Evolutionary conservation across 2,888 invertebrate species (phyloP).

Genomic region (Nephrotoma appendiculata): DNA sequence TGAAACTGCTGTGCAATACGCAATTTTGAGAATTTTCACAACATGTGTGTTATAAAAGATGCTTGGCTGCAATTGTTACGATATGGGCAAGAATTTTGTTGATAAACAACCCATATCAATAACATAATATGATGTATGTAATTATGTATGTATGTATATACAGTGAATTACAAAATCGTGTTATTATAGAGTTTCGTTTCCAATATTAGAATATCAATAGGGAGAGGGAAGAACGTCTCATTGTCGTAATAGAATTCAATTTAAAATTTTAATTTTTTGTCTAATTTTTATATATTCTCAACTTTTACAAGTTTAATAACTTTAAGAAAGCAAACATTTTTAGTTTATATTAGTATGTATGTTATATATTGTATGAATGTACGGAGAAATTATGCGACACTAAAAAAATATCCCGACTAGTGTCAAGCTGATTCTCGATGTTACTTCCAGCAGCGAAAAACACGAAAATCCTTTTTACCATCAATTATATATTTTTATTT

Average conservation of each 20-base stretch:
- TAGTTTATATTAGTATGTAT: not conserved
- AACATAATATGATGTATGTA: not conserved
- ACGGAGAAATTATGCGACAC: not conserved
- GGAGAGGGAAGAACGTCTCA: no score
- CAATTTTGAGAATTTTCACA: no score
- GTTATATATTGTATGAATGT: not conserved
- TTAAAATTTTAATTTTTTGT: no score
- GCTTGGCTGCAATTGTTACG: no score
- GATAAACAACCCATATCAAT: not conserved
- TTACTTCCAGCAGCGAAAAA: not conserved
- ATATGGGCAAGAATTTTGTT: no score
- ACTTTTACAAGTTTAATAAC: not conserved
- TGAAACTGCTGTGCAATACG: no score
- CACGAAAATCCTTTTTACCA: not conserved
- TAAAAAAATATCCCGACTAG: not conserved
- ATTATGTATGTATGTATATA: not conserved
- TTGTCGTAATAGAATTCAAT: no score
- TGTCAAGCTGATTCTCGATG: not conserved
- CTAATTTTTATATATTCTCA: no score
- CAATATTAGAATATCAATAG: no score
- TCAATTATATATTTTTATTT: not conserved
- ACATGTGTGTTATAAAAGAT: no score
- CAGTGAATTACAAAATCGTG: not conserved
- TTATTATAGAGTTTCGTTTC: not conserved
- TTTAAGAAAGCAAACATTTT: not conserved